Evolutionary conservation across 1,140 invertebrate species (phyloP).

Genomic region (Danaus melanippus): DNA sequence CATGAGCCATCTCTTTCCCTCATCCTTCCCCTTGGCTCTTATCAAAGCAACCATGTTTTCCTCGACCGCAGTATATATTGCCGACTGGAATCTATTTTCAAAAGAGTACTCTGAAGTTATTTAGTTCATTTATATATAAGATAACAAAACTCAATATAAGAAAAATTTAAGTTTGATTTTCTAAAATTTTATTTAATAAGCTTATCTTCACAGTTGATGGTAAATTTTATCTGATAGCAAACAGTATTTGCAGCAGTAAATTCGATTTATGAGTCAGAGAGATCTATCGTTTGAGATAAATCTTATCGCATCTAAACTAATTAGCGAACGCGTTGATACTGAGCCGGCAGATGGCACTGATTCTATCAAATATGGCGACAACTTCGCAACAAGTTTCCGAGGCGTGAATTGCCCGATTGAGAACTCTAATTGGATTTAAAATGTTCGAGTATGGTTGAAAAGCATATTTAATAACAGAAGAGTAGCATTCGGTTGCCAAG

Average conservation of each 20-base stretch:
- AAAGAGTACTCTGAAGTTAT: too few species aligned
- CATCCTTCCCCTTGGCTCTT: slow-evolving; percentile 20
- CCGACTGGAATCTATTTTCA: too few species aligned
- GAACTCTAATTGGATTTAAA: slow-evolving; percentile 59
- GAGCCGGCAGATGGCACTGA: slow-evolving; percentile 61
- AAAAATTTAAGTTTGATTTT: too few species aligned
- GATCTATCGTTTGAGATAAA: slow-evolving; percentile 36
- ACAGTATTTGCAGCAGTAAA: slow-evolving; percentile 3
- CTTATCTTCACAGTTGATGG: too few species aligned
- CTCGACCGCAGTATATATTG: slow-evolving; percentile 5
- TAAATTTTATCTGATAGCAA: too few species aligned
- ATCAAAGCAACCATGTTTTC: slow-evolving; percentile 20
- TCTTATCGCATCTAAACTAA: slow-evolving; percentile 50
- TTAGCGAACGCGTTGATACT: slow-evolving; percentile 49
- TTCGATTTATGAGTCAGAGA: slow-evolving; percentile 2
- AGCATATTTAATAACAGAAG: too few species aligned
- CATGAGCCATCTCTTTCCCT: slow-evolving; percentile 19
- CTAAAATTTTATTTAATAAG: too few species aligned
- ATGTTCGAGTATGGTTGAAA: slow-evolving; percentile 33
- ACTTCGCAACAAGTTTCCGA: slow-evolving; percentile 32
- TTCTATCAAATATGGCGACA: slow-evolving; percentile 52
- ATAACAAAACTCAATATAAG: too few species aligned
- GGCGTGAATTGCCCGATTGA: slow-evolving; percentile 33
- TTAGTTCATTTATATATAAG: too few species aligned
- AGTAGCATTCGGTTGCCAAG: too few species aligned